Conservation (phyloP, 2,113 vertebrate genomes). For the Zosterops japonicus region DNA sequence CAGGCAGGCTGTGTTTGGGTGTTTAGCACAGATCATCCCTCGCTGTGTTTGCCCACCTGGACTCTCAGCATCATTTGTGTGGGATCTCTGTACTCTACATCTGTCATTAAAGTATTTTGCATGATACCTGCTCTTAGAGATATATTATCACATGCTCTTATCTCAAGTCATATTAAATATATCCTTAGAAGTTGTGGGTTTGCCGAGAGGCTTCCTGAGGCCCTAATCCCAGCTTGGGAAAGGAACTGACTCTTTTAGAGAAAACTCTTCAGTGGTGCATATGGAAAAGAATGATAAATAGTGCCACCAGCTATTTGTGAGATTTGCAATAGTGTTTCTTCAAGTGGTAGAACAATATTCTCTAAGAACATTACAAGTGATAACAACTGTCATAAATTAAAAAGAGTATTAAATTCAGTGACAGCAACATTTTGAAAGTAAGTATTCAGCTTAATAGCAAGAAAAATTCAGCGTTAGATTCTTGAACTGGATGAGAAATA, state of each 20-base stretch:
- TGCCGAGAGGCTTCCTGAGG: not conserved
- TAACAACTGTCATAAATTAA: not conserved
- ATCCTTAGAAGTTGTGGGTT: not conserved
- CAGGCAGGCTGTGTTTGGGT: not conserved
- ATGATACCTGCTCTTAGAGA: not conserved
- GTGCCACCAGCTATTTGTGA: not conserved
- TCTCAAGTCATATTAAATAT: not conserved
- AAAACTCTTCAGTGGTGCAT: not conserved
- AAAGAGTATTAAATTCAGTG: not conserved
- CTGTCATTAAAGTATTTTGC: not conserved
- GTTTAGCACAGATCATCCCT: not conserved
- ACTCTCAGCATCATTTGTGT: not conserved
- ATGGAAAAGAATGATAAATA: not conserved
- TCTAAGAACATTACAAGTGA: not conserved
- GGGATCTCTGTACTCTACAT: not conserved
- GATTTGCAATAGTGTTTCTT: not conserved
- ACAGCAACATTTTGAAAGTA: not conserved
- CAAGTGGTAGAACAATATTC: not conserved
- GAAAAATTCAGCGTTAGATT: not conserved
- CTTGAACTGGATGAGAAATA: not conserved
- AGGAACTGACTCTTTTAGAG: not conserved
- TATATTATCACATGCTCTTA: not conserved
- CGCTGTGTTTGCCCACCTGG: not conserved
- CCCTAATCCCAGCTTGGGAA: not conserved
- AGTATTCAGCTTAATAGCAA: not conserved